Conservation (phyloP, 2,797 vertebrate genomes). For the Odontamblyopus rebecca region DNA sequence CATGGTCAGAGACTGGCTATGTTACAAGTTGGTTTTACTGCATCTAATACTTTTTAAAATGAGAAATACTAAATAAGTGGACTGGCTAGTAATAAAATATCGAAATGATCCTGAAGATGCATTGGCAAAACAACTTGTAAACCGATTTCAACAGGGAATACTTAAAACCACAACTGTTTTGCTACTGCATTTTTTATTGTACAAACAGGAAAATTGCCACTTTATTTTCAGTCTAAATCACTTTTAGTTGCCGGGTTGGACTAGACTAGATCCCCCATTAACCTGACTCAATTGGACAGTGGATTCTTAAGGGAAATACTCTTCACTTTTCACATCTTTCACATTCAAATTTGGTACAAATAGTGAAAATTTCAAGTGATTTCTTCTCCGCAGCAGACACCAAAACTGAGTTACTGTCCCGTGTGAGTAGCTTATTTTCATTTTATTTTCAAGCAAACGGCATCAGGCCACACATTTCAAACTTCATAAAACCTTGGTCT, state of each 20-base stretch:
- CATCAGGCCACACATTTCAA: background rate
- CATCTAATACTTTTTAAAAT: too few species aligned
- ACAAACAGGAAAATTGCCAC: background rate
- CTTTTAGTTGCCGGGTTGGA: background rate
- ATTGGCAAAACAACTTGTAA: too few species aligned
- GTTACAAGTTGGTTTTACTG: too few species aligned
- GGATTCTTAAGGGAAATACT: background rate
- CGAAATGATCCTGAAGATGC: too few species aligned
- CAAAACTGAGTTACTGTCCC: slow-evolving; percentile 10
- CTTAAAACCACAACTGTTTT: too few species aligned
- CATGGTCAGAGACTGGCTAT: too few species aligned
- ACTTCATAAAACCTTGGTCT: slow-evolving; percentile 20
- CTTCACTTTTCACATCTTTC: background rate
- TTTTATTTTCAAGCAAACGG: slow-evolving; percentile 2
- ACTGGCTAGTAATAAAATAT: too few species aligned
- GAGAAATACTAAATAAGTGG: too few species aligned
- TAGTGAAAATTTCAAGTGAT: slow-evolving; percentile 1
- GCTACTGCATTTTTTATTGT: background rate
- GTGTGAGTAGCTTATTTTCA: slow-evolving; percentile 17
- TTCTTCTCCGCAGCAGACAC: background rate
- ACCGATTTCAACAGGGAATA: too few species aligned
- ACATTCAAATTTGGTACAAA: background rate
- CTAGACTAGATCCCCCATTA: background rate
- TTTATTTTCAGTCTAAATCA: background rate
- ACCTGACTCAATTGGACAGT: background rate